Base-by-base conservation (phyloP, 2,888 invertebrate genomes). In the Ecdyonurus torrentis region DNA sequence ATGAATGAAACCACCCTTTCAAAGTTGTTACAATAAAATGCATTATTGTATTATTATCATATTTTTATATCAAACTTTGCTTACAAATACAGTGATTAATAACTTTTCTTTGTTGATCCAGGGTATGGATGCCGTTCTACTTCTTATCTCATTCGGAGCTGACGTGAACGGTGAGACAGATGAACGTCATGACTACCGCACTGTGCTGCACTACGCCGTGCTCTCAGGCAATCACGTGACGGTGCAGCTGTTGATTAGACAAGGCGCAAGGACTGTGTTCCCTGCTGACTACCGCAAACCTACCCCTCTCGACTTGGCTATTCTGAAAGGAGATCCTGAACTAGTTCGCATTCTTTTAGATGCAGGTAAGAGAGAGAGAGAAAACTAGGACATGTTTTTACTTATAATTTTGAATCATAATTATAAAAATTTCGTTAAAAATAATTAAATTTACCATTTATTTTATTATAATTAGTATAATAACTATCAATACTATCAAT, bases 121-220 rank as follows among this genome's bases (percentile, higher is more conserved):
- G 86, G 85, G 89, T 62, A 83, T 87, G 73, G 83, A 87, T 61
- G 82, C 89, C 1, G 88, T 88, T 0, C 75, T 89, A 63, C 76
- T 91, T 15, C 77, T 94, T 50, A 76, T 92, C 67, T 85, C 84
- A 68, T 82, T 85, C 71, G 91, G 91, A 0, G 94, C 93, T 0
- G 85, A 92, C 70, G 86, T 93, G 1, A 93, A 93, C 74, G 87
- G 89, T 2, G 85, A 87, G 77, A 85, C 91, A 0, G 89, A 91
- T 70, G 85, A 86, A n/a, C 79, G 91, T 64, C 89, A 92, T 71
- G 93, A 93, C 71, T 89, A 84, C 72, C 80, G 93, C 64, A 91
- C 91, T 1, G 91, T 92, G 1, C 78, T 95, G 71, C 93, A 94
- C 72, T 93, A 91, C 72, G 93, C 91, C 2, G 87, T 93, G 0